A percentile compares a stretch with the other conserved stretches of the same genome.
Evolutionary conservation across 92 coral and sea anemone species (phyloP).

Genomic region (Zoanthus solanderi): DNA sequence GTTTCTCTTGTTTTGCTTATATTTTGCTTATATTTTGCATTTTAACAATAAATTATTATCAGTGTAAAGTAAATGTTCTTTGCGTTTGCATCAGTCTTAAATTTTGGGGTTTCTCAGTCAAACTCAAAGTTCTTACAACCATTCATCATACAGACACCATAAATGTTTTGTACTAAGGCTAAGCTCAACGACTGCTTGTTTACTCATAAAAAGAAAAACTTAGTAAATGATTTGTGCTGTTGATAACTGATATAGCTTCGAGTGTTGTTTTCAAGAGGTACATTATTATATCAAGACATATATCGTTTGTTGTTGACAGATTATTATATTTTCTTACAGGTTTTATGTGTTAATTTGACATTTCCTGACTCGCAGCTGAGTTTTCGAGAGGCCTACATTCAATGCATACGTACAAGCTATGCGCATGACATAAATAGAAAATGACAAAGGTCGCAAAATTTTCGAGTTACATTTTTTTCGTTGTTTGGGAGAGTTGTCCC

Average conservation of each 20-base stretch:
- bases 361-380: constrained; percentile 27
- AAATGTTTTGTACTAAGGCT: no score
- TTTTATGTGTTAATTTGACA: constrained; percentile 48
- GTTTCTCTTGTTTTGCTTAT: no score
- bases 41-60: no score
- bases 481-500: no score
- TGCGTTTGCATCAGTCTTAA: no score
- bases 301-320: constrained; percentile 39
- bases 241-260: not conserved
- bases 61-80: no score
- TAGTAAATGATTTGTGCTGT: not conserved
- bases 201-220: not conserved
- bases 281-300: constrained; percentile 16
- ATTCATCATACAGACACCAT: no score
- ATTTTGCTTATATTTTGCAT: no score
- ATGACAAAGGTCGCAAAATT: not conserved
- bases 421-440: not conserved
- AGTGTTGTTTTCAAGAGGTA: constrained; percentile 16
- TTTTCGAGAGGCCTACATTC: constrained; percentile 11
- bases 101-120: no score
- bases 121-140: no score
- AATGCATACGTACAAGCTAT: not conserved
- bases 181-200: not conserved
- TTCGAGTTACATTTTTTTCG: not conserved
- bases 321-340: constrained; percentile 35